phyloP scores from a whole-genome alignment of 2,113 vertebrate genomes.

The Miniopterus natalensis region DNA sequence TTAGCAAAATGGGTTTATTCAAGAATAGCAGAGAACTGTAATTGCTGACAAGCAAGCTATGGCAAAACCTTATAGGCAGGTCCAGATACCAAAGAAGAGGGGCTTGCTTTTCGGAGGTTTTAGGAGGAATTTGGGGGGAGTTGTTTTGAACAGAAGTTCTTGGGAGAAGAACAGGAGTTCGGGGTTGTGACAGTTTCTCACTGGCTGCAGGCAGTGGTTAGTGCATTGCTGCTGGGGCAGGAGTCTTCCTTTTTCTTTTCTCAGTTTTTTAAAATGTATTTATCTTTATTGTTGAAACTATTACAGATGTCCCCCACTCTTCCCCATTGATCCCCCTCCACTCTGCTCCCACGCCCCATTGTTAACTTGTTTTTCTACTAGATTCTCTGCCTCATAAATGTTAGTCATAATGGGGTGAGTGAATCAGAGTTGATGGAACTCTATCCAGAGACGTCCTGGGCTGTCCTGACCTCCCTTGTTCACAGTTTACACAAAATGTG shows the following conservation, averaged over 20 bases:
- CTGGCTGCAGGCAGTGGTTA: background rate
- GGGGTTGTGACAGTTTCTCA: background rate
- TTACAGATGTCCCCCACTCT: too few relatives aligned
- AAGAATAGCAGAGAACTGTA: background rate
- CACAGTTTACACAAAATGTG: slow-evolving; percentile 91
- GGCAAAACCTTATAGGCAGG: background rate
- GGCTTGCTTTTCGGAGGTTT: background rate
- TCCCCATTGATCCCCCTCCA: too few relatives aligned
- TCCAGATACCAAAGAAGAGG: background rate
- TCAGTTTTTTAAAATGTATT: too few relatives aligned
- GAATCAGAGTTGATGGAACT: slow-evolving; percentile 96
- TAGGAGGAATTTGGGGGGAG: background rate
- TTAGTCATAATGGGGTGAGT: slow-evolving; percentile 97
- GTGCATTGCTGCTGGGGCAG: background rate
- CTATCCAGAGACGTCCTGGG: slow-evolving; percentile 91
- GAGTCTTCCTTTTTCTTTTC: background rate
- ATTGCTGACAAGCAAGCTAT: background rate
- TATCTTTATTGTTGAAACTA: too few relatives aligned
- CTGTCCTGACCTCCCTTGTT: slow-evolving; percentile 90
- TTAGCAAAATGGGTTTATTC: background rate
- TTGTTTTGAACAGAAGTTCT: background rate
- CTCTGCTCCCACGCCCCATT: too few relatives aligned
- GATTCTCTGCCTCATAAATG: slow-evolving; percentile 94
- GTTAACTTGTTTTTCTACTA: slow-evolving; percentile 78
- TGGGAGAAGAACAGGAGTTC: background rate